Evolutionary conservation across 2,888 invertebrate genomes (phyloP).

Genomic region (Diloba caeruleocephala): DNA sequence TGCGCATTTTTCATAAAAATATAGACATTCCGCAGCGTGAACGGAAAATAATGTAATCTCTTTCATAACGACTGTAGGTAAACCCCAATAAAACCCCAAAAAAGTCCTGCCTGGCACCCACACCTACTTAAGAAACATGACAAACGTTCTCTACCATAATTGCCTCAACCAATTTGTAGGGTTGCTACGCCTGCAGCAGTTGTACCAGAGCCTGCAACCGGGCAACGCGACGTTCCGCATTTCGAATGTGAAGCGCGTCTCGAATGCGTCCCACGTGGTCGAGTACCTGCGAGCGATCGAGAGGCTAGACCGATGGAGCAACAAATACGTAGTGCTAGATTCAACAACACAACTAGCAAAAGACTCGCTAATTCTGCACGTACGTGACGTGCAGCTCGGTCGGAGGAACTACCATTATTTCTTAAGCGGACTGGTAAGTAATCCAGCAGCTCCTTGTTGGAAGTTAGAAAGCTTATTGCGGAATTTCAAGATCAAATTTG

Average conservation of each 20-base stretch:
- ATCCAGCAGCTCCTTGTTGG: conserved; percentile 34
- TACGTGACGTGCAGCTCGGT: conserved; percentile 95
- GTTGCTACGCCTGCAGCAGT: conserved; percentile 95
- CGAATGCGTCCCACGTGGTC: conserved; percentile 94
- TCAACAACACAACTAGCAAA: conserved; percentile 96
- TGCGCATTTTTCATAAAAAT: neutral
- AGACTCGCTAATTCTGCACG: conserved; percentile 95
- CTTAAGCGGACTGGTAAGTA: conserved; percentile 95
- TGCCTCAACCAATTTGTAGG: conserved; percentile 87
- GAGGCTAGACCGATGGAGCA: conserved; percentile 94
- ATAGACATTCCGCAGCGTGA: neutral
- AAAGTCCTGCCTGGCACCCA: too few species aligned
- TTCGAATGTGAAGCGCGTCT: conserved; percentile 95
- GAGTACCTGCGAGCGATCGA: conserved; percentile 94
- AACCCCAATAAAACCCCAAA: too few species aligned
- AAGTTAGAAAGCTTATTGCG: conserved; percentile 41
- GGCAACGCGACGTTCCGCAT: conserved; percentile 95
- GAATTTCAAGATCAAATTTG: conserved; percentile 32
- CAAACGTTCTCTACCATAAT: conserved; percentile 15
- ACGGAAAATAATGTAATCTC: conserved; percentile 5
- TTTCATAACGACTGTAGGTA: neutral
- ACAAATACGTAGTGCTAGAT: conserved; percentile 96
- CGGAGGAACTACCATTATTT: conserved; percentile 97
- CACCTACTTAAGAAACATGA: neutral
- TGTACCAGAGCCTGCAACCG: conserved; percentile 95